phyloP scores from a whole-genome alignment of 2,888 invertebrate species.

The Pecten maximus region DNA sequence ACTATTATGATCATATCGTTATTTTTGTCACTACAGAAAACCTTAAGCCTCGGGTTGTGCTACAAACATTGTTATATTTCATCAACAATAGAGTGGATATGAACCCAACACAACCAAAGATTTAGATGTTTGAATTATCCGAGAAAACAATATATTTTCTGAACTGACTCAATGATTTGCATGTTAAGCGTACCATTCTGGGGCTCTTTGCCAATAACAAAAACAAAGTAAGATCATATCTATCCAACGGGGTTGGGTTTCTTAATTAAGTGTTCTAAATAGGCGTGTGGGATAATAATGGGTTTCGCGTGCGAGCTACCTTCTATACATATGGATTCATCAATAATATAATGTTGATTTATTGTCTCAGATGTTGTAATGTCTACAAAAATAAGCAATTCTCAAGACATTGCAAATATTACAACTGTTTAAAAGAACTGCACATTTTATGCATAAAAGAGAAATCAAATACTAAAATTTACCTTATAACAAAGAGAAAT shows the following conservation, averaged over 20 bases:
- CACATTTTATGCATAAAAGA: not conserved
- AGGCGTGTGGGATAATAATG: not conserved
- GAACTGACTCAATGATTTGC: not conserved
- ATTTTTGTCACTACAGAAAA: slow-evolving; percentile 6
- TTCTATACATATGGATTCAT: not conserved
- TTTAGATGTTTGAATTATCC: not conserved
- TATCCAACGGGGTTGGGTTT: not conserved
- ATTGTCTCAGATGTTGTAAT: not conserved
- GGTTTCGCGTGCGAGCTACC: not conserved
- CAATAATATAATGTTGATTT: not conserved
- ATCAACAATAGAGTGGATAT: not conserved
- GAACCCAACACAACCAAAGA: not conserved
- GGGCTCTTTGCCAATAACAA: not conserved
- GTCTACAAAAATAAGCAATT: not conserved
- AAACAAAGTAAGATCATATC: slow-evolving; percentile 19
- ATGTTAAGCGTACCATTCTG: not conserved
- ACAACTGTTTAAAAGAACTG: not conserved
- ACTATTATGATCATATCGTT: not conserved
- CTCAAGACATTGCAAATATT: not conserved
- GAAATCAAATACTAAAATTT: not conserved
- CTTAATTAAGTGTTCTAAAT: not conserved
- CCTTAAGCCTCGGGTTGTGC: not conserved
- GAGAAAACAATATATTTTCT: not conserved
- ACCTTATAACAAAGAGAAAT: too few relatives aligned
- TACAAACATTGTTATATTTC: not conserved